These are phyloP conservation scores for Rhynchopsitta pachyrhyncha DNA, from an alignment of 2,113 vertebrate species.

Conservation along the genomic window DNA sequence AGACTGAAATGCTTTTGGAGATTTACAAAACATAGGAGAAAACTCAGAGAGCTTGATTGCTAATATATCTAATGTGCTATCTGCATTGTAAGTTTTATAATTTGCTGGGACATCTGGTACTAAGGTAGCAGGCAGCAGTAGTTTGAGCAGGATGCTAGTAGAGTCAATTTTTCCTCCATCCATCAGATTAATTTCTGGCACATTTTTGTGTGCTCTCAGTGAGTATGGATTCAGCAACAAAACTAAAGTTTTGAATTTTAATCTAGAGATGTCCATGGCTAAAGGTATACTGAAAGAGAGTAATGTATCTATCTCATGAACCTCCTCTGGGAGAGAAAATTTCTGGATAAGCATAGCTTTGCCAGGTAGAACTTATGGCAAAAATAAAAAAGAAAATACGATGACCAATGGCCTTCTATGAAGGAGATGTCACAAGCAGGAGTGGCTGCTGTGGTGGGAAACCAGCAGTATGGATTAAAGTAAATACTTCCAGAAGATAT, in stretches of 20 bases:
- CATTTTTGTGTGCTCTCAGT: not conserved
- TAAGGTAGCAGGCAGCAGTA: not conserved
- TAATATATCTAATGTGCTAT: not conserved
- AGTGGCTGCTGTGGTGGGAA: not conserved
- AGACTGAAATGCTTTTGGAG: not conserved
- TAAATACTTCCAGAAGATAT: not conserved
- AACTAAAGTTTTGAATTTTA: not conserved
- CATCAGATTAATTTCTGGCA: not conserved
- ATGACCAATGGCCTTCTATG: not conserved
- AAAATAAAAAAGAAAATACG: not conserved
- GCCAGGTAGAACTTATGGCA: not conserved
- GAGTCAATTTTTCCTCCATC: not conserved
- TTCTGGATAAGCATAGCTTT: not conserved
- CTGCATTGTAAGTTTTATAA: not conserved
- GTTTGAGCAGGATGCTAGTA: not conserved
- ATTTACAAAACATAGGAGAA: not conserved
- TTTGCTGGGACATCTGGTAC: not conserved
- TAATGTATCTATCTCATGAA: not conserved
- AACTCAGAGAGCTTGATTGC: not conserved
- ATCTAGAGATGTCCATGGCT: not conserved
- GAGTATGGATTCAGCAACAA: not conserved
- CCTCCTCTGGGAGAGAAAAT: not conserved
- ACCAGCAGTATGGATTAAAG: not conserved
- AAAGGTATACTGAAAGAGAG: not conserved
- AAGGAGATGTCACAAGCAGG: not conserved